phyloP scores from a whole-genome alignment of 37 sponge, comb jelly and placozoan species.

The Halisarca cf. caerulea region DNA sequence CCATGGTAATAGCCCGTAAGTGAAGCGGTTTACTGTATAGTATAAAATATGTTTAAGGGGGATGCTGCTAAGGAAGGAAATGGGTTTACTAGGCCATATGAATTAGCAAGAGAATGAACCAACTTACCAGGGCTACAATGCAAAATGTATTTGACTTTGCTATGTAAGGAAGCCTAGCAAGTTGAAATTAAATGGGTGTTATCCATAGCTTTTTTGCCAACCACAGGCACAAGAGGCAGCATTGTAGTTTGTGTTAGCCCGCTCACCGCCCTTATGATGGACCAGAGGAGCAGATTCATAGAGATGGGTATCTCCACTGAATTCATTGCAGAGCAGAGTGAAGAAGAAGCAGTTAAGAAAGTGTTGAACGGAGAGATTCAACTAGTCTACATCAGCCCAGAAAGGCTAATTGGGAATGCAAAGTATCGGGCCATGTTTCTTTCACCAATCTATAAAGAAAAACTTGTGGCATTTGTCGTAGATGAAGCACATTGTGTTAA shows the following conservation, averaged over 20 bases:
- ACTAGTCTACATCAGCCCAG: background rate
- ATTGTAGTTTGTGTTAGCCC: background rate
- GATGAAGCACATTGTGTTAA: slow-evolving; percentile 26
- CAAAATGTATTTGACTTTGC: too few relatives aligned
- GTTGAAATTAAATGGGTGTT: too few relatives aligned
- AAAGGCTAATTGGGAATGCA: background rate
- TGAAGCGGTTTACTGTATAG: too few relatives aligned
- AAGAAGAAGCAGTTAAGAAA: background rate
- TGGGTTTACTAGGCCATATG: too few relatives aligned
- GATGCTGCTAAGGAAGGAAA: too few relatives aligned
- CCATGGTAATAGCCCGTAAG: too few relatives aligned
- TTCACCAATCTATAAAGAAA: background rate
- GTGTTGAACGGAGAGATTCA: background rate
- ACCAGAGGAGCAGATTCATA: background rate
- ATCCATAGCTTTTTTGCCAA: too few relatives aligned
- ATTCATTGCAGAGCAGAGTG: slow-evolving; percentile 2
- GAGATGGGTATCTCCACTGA: background rate
- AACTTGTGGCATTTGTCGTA: background rate
- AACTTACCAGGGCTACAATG: too few relatives aligned
- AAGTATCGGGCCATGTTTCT: background rate
- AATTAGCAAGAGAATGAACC: too few relatives aligned
- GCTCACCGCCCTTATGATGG: background rate
- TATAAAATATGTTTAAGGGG: too few relatives aligned
- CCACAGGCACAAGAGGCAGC: too few relatives aligned
- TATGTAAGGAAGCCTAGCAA: too few relatives aligned